phyloP scores from a whole-genome alignment of 2,113 vertebrate genomes.

The Upupa epops region DNA sequence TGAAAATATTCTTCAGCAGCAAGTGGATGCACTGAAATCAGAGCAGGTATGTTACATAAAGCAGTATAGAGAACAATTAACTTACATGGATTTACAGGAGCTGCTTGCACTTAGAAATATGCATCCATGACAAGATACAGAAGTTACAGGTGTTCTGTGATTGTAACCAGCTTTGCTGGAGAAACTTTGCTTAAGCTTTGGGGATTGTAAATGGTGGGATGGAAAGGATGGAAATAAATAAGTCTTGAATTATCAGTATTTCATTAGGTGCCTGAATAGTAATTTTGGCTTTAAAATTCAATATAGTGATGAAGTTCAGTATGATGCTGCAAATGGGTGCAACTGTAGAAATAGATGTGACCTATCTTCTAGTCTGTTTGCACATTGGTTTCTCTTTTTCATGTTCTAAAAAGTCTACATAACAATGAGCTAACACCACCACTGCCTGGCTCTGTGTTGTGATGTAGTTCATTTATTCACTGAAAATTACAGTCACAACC shows the following conservation, averaged over 20 bases:
- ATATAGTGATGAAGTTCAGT: not conserved
- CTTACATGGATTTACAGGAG: not conserved
- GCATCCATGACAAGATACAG: not conserved
- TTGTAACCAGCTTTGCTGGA: not conserved
- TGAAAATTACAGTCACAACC: not conserved
- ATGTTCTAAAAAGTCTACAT: not conserved
- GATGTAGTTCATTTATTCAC: not conserved
- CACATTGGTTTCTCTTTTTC: not conserved
- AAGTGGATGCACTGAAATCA: conserved; percentile 72
- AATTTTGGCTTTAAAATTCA: not conserved
- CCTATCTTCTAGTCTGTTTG: not conserved
- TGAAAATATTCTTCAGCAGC: conserved; percentile 76
- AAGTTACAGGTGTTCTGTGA: accelerated
- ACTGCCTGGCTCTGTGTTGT: not conserved
- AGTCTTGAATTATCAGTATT: not conserved
- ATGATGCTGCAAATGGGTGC: not conserved
- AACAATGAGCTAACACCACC: not conserved
- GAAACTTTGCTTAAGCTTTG: not conserved
- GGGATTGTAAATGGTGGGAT: not conserved
- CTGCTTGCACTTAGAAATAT: not conserved
- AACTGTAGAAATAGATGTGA: not conserved
- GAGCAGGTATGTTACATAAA: conserved; percentile 77
- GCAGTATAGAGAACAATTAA: not conserved
- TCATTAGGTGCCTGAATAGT: not conserved
- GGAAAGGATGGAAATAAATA: not conserved